Evolutionary conservation across 2,113 vertebrate genomes (phyloP).

Genomic region (Pseudorasbora parva): DNA sequence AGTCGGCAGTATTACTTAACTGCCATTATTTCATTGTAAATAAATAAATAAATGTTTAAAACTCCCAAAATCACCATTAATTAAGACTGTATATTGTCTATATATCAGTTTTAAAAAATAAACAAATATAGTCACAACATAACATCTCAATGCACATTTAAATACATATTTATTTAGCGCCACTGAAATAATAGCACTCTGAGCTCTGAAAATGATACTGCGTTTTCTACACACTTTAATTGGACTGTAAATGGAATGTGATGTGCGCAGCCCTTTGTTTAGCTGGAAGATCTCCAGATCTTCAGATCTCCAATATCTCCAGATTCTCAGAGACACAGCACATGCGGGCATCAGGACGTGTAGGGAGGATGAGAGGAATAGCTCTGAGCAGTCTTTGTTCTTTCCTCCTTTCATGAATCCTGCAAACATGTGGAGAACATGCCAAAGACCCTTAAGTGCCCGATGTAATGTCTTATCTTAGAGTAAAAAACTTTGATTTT

Average conservation of each 20-base stretch:
- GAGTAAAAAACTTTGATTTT: not conserved
- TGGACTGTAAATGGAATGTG: not conserved
- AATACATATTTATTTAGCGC: too few relatives aligned
- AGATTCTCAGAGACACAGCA: constrained; percentile 8
- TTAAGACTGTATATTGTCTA: too few relatives aligned
- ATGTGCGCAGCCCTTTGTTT: too few relatives aligned
- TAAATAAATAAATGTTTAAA: too few relatives aligned
- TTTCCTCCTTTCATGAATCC: not conserved
- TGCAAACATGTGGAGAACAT: constrained; percentile 10
- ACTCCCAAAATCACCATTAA: too few relatives aligned
- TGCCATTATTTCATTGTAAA: too few relatives aligned
- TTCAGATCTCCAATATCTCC: not conserved
- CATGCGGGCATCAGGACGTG: not conserved
- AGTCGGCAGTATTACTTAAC: too few relatives aligned
- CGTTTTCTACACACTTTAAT: not conserved
- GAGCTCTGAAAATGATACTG: too few relatives aligned
- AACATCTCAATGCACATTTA: too few relatives aligned
- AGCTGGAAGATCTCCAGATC: constrained; percentile 4
- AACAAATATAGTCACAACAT: too few relatives aligned
- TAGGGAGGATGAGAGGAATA: not conserved
- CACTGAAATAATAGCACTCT: too few relatives aligned
- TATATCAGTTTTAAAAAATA: too few relatives aligned
- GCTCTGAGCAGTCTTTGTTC: constrained; percentile 6
- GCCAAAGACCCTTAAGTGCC: not conserved
- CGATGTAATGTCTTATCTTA: not conserved